A percentile compares a stretch with the other conserved stretches of the same genome.
These are phyloP conservation scores for Latrodectus geometricus DNA, from an alignment of 1,140 invertebrate species.

Conservation along the genomic window DNA sequence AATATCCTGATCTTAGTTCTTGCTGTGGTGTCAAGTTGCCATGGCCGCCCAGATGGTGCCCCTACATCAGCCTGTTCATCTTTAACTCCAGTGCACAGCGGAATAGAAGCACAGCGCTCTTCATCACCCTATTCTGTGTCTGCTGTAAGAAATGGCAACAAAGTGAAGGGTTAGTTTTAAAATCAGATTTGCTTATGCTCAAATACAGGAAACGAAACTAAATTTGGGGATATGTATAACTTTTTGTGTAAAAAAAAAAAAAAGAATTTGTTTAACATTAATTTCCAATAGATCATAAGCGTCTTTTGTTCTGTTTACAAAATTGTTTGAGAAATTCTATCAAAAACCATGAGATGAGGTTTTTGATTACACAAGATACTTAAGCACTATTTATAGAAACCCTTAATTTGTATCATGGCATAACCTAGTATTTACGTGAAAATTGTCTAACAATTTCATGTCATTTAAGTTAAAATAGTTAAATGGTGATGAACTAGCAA, in stretches of 20 bases:
- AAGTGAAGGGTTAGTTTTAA: slow-evolving; percentile 21
- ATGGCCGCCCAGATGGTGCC: slow-evolving; percentile 11
- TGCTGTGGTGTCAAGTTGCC: background rate
- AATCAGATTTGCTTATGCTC: background rate
- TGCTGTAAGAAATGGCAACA: slow-evolving; percentile 8
- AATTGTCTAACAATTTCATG: no score
- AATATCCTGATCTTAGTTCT: background rate
- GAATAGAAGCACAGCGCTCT: background rate
- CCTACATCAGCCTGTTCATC: slow-evolving; percentile 1
- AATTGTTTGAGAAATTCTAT: no score
- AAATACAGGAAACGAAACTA: background rate
- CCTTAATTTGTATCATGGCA: no score
- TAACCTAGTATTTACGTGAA: no score
- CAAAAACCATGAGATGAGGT: no score
- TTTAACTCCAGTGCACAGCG: slow-evolving; percentile 4
- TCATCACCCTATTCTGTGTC: background rate
- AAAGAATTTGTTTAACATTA: background rate
- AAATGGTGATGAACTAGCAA: no score
- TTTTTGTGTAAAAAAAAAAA: background rate
- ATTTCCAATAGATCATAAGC: no score
- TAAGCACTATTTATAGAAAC: no score
- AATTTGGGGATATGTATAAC: background rate
- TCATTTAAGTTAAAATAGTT: no score
- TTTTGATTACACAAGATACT: no score
- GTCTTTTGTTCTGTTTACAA: no score